Base-by-base conservation (phyloP, 2,888 invertebrate genomes). In the Brachylomia viminalis region DNA sequence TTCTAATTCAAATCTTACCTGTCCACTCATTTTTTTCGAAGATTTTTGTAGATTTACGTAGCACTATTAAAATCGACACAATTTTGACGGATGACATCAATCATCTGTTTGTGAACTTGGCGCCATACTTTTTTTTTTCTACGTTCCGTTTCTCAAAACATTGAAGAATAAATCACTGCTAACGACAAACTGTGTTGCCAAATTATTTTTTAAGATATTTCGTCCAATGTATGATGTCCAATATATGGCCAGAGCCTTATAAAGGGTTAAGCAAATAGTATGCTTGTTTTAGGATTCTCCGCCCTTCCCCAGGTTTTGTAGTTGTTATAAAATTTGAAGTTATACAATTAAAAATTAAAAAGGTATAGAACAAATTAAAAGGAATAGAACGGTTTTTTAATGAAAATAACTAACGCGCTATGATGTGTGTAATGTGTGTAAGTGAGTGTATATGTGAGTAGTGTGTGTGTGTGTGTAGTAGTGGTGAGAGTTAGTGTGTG, bases 141-240 rank as follows among this genome's bases (percentile, higher is more conserved):
- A 45, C 64, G 17, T 45, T 64, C 20, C 64, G 27, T 64, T 64
- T 64, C 45, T 45, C 45, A 45, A 45, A 64, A 64, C 27, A 47
- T 65, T 65, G 7, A 65, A 65, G 45, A 64, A 64, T 62, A 64
- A 64, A 64, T 64, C 17, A 64, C 42, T 64, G 27, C 64, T 64
- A 64, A 64, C 65, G 45, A 65, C 30, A 65, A 65, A 65, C 65
- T 49, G 65, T 65, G 47, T 47, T 47, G 65, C 65, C 65, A 49
- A 66, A 66, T 8, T 27, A 62, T 38, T 62, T 62, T 62, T 62
- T 7, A 62, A 38, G 62, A 62, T 30, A 49, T 66, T 66, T 65
- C 45, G 6, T 62, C 8, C 7, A 38, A 62, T 3, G n/a, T 62
- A 38, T 38, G 38, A 7, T 33, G 65, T 66, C 65, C 47, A 49